These are phyloP conservation scores for Muscidifurax raptorellus DNA, from an alignment of 1,140 invertebrate species.

Conservation along the genomic window DNA sequence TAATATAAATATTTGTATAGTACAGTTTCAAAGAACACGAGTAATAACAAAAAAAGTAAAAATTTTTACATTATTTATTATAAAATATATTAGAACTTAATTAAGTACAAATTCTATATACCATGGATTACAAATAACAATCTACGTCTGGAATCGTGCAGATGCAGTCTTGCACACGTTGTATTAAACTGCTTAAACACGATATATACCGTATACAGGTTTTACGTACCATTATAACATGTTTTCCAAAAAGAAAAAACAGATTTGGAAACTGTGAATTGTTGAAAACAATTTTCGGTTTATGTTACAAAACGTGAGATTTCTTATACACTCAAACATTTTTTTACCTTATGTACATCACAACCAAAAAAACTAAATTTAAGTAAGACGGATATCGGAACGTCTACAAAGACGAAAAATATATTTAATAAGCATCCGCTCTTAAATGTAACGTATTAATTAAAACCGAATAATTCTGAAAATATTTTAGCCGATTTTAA, in stretches of 20 bases:
- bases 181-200: constrained; percentile 48
- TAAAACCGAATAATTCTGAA: constrained; percentile 21
- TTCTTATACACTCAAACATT: constrained; percentile 34
- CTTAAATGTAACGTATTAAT: background rate
- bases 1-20: too few species aligned
- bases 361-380: constrained; percentile 50
- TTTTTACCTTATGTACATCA: constrained; percentile 42
- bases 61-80: constrained; percentile 65
- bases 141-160: constrained; percentile 41
- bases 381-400: constrained; percentile 17
- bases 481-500: constrained; percentile 15
- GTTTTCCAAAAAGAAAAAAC: constrained; percentile 29
- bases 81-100: constrained; percentile 68
- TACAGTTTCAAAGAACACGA: background rate
- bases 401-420: constrained; percentile 24
- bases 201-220: constrained; percentile 50
- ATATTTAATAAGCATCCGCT: constrained; percentile 7
- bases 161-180: constrained; percentile 10
- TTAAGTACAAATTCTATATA: constrained; percentile 69
- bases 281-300: constrained; percentile 34
- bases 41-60: background rate
- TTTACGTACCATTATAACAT: constrained; percentile 42
- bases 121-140: constrained; percentile 61
- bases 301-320: constrained; percentile 31
- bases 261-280: background rate